Conservation (phyloP, 1,140 invertebrate genomes). For the Batillaria attramentaria region DNA sequence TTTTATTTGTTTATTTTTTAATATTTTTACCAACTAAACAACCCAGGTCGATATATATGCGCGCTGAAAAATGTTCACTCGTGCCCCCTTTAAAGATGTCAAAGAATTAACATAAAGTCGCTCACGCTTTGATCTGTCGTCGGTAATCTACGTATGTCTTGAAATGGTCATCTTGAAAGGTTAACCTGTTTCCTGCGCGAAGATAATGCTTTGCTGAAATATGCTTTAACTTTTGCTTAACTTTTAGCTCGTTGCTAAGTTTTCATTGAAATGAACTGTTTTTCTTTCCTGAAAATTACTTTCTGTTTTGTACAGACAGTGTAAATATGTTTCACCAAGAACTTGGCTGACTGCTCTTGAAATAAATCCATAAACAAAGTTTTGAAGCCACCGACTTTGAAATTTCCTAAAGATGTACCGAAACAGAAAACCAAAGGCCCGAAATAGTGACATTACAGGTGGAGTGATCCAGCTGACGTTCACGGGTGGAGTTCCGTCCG, state of each 20-base stretch:
- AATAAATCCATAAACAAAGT: not conserved
- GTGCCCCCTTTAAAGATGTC: not conserved
- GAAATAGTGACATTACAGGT: no score
- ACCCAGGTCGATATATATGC: not conserved
- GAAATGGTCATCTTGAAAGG: no score
- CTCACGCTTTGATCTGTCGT: not conserved
- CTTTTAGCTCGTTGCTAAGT: not conserved
- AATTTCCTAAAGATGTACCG: not conserved
- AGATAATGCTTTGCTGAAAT: not conserved
- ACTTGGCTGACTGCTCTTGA: no score
- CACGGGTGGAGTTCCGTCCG: not conserved
- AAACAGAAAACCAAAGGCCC: no score
- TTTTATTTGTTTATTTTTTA: not conserved
- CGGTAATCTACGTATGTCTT: no score
- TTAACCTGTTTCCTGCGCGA: not conserved
- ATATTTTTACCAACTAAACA: not conserved
- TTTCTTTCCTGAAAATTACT: not conserved
- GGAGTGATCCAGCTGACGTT: not conserved
- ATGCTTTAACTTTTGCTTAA: not conserved
- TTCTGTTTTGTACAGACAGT: no score
- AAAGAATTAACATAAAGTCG: not conserved
- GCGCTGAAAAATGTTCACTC: not conserved
- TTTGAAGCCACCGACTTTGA: not conserved
- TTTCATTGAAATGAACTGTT: not conserved
- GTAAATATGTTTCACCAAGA: no score